Base-by-base conservation (phyloP, 2,888 invertebrate species). In the Phytoseiulus persimilis region DNA sequence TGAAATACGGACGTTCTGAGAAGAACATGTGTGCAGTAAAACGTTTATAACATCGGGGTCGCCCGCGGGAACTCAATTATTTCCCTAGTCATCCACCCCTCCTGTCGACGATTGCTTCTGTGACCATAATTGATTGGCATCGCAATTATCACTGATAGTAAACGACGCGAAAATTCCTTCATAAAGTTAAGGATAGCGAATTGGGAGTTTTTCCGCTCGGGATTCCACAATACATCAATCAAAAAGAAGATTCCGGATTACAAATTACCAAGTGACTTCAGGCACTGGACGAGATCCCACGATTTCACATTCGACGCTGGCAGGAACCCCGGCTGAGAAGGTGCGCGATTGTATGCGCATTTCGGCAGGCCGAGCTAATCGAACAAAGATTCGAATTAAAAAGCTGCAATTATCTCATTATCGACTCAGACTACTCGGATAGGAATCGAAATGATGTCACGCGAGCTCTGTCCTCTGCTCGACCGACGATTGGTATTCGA, bases 331-430 rank as follows among this genome's bases (percentile, higher is more conserved):
- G 23, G 87, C 87, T 33, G 87, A 87, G 33, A 87, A 87, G 33
- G 87, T 87, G 32, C 87, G 87, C 23, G 87, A 87, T 33, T 87
- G 87, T 33, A 87, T 87, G 87, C 87, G 87, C 87, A 87, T 87
- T 45, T 87, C 87, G 39, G 87, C 87, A 32, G 87, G 87, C 28
- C 87, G 87, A 32, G 87, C 87, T 87, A 31, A 65, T 14, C 65
- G 65, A 28, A 65, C 65, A 65, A 65, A 65, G 65, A 28, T 65
- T 65, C 65, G 18, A 65, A 65, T 65, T 18, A 65, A 18, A 65
- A 2, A 6, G 14, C 65, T 2, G 65, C 65, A 65, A 65, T 65
- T 65, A 65, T 65, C 65, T 65, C 65, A 65, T 65, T 65, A 65
- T 65, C 65, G 65, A 65, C 65, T 28, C 23, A 65, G 65, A 23